A percentile compares a stretch with the other conserved stretches of the same genome.
phyloP scores from a whole-genome alignment of 2,797 vertebrate species.

The Aselliscus stoliczkanus region DNA sequence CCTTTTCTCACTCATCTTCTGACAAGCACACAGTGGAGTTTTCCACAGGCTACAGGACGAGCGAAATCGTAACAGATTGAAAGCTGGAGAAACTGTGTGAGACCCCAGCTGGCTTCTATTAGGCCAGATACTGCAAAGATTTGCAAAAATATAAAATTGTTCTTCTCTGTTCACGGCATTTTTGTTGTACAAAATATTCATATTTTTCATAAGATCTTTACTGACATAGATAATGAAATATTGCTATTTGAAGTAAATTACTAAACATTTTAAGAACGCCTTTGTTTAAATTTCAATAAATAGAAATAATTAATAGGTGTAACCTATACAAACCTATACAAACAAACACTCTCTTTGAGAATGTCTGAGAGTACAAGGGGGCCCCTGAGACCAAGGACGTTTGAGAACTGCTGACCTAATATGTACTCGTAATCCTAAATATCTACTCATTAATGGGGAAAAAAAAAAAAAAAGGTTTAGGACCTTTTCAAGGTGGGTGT shows the following conservation, averaged over 20 bases:
- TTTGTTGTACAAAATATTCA: background rate
- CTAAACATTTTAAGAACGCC: background rate
- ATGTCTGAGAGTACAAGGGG: background rate
- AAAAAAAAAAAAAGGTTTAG: background rate
- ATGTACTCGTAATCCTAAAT: accelerated
- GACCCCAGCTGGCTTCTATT: background rate
- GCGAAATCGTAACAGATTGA: background rate
- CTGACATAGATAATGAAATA: background rate
- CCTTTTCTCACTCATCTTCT: background rate
- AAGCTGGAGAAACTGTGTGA: background rate
- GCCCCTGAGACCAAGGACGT: background rate
- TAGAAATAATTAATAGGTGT: background rate
- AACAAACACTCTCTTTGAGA: background rate
- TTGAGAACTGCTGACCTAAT: background rate
- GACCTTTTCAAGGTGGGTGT: no score
- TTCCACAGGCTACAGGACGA: background rate
- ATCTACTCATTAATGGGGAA: background rate
- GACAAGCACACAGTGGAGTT: background rate
- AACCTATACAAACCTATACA: background rate
- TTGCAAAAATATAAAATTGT: background rate
- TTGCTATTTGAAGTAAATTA: background rate
- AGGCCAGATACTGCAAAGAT: background rate
- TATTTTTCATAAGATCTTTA: background rate
- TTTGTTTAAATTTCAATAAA: background rate
- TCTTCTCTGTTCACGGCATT: background rate